Evolutionary conservation across 2,113 vertebrate genomes (phyloP), one percentile per base, ranked within the genome.

Genomic region (Leucosticte australis): DNA sequence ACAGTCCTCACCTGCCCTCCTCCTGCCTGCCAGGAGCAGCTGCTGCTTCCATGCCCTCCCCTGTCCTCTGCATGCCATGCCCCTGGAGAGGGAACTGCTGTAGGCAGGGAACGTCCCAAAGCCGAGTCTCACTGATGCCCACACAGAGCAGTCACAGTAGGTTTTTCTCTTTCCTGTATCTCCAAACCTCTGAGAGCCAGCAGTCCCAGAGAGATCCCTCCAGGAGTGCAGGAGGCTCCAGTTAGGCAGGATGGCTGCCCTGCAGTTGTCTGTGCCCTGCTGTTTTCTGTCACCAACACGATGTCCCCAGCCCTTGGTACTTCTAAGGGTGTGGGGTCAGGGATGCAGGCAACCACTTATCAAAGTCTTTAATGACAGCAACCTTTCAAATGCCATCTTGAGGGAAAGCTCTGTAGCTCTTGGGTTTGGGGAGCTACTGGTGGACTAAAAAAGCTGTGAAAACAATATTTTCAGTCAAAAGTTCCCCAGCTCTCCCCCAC

Each of bases 121-220:
- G 17, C 31, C 9, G 1, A 49, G 22, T 31, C 59, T 62, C 0
- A 0, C 69, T 49, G n/a, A 5, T 31, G 56, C 21, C 46, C 4
- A 0, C 5, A 35, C 18, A 53, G 46, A 63, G 35, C 1, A 3
- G 37, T 39, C 3, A 2, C 6, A 0, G 26, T 7, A 26, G 22
- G 10, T 35, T 41, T 41, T 60, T 39, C 15, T 15, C 60, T 76
- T 9, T 18, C 19, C 21, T 44, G 18, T 7, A 4, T 77, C 60
- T 67, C 30, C 46, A 44, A 30, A 53, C 30, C 9, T 41, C 41
- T 46, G 55, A 23, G 49, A 81, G 33, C 6, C 53, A 79, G 13
- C 41, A 67, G 39, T 47, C 35, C 81, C 24, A 41, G 42, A 44
- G 47, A 12, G 16, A 16, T 17, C 28, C 35, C 37, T 46, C 33